Evolutionary conservation across 2,797 vertebrate species (phyloP), one percentile per base, ranked within the genome.

Genomic region (Benthosema pterotum): DNA sequence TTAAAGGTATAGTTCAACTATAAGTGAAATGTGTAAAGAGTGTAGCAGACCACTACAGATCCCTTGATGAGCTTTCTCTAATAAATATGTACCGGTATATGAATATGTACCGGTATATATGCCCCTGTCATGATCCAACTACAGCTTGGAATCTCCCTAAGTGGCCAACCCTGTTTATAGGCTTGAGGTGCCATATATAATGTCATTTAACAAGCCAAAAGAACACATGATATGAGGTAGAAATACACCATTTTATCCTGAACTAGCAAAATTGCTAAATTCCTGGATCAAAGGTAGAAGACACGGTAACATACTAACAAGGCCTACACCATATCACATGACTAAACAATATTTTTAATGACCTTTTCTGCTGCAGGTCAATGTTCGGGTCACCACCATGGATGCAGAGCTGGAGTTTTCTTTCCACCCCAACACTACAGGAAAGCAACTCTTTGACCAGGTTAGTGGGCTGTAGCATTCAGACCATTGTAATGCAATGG

Each of bases 371-470:
- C 54, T 56, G 57, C 79, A 99, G 97, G 91, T 98, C 87, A 98
- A 97, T 0, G 95, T 99, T 57, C 95, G 96, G 54, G 93, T 99
- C 79, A 97, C 94, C 80, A 94, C 96, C 11, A 92, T 99, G 96
- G 97, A 99, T 51, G 97, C 97, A 0, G 96, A 99, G 91, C 88
- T 99, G 94, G 98, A 98, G 87, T 99, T 99, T 70, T 95, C 96
- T 83, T 95, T 99, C 91, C 94, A 96, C 72, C 91, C 93, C 6
- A 96, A 91, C 76, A 98, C 96, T 13, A 97, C 94, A 1, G 97
- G 97, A 68, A 97, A 95, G 67, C 96, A 98, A 85, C 94, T 99
- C 11, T 98, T 95, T 59, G 96, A 99, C 67, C 98, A 99, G 96
- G 97, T 99, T 19, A 71, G 94, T 88, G 5, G 32, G 54, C 11